These are phyloP conservation scores for Mythimna impura DNA, from an alignment of 2,888 invertebrate genomes.

Conservation along the genomic window DNA sequence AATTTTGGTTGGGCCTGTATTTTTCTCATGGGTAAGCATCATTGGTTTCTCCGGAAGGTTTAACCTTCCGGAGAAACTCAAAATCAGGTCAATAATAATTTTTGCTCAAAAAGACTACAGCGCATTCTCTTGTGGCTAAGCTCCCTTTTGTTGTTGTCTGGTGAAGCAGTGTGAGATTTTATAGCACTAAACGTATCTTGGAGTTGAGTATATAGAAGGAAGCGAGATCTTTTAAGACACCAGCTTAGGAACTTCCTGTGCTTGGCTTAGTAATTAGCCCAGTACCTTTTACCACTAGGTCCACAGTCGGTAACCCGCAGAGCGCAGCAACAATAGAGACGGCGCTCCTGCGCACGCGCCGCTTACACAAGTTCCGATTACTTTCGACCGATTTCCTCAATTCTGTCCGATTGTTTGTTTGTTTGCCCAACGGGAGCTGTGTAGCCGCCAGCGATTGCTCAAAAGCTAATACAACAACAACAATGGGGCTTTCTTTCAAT, in stretches of 20 bases:
- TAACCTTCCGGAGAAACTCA: neutral
- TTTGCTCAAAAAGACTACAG: neutral
- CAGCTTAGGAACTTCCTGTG: neutral
- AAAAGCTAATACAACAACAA: constrained; percentile 32
- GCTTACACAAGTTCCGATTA: constrained; percentile 68
- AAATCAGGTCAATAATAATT: neutral
- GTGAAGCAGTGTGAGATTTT: no score
- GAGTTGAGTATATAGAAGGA: no score
- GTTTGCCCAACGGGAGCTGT: constrained; percentile 49
- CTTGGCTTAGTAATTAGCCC: neutral
- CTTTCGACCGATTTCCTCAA: constrained; percentile 54
- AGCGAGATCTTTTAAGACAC: neutral
- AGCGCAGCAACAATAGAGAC: constrained; percentile 60
- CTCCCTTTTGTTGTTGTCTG: neutral
- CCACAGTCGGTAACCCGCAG: constrained; percentile 18
- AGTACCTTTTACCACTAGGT: constrained; percentile 3
- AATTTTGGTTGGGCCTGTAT: neutral
- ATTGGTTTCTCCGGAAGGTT: no score
- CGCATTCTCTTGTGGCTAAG: neutral
- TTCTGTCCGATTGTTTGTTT: constrained; percentile 56
- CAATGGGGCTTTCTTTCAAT: constrained; percentile 60
- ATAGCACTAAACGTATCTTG: no score
- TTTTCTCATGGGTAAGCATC: neutral
- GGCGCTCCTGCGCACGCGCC: constrained; percentile 60
- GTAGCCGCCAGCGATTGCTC: constrained; percentile 15